phyloP scores from a whole-genome alignment of 1,140 invertebrate species.

The Pygmarrhopalites habei region DNA sequence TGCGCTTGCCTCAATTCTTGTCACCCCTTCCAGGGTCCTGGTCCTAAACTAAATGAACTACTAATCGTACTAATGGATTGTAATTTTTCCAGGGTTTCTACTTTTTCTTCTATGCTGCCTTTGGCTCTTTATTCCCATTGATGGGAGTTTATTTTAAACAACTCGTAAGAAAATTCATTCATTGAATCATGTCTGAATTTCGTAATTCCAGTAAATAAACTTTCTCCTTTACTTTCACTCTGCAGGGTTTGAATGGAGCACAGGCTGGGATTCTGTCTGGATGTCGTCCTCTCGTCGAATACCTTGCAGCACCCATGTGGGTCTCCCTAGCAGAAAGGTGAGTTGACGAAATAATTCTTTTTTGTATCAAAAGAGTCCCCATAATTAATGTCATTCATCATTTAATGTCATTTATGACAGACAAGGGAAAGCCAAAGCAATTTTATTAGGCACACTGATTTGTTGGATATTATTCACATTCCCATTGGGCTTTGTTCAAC shows the following conservation, averaged over 20 bases:
- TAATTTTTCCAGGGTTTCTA: conserved; percentile 66
- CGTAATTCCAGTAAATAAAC: no score
- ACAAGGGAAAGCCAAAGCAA: conserved; percentile 75
- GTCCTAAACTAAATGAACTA: no score
- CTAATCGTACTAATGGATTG: no score
- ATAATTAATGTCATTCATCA: conserved; percentile 3
- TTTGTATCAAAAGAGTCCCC: neutral
- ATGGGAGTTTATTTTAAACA: conserved; percentile 88
- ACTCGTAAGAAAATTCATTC: no score
- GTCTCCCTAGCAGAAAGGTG: conserved; percentile 84
- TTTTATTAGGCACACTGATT: conserved; percentile 82
- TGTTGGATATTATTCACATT: conserved; percentile 96
- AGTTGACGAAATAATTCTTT: conserved; percentile 17
- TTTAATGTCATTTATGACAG: conserved; percentile 44
- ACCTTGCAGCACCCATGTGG: conserved; percentile 96
- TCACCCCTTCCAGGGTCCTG: no score
- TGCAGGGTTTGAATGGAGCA: conserved; percentile 94
- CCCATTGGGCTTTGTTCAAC: conserved; percentile 88
- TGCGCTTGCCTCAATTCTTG: no score
- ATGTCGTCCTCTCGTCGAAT: conserved; percentile 91
- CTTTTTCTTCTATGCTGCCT: conserved; percentile 99
- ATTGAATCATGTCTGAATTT: no score
- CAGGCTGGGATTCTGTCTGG: conserved; percentile 90
- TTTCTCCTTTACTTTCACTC: conserved; percentile 82
- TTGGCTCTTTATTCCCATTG: conserved; percentile 93